Percentiles rank a stretch among this genome's conserved stretches.
phyloP scores from a whole-genome alignment of 2,888 invertebrate genomes.

The Asteroscopus sphinx region DNA sequence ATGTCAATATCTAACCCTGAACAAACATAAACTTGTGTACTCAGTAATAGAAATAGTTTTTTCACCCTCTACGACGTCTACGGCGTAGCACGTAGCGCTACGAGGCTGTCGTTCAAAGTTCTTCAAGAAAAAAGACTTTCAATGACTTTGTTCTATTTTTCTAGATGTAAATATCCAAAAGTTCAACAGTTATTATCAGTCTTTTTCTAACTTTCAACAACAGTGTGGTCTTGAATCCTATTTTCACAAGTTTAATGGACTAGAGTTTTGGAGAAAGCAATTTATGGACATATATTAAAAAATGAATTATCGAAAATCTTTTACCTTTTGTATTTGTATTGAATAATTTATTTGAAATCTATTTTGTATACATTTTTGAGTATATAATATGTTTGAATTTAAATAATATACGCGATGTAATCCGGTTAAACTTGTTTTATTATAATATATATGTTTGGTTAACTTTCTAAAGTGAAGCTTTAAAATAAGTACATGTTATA shows the following conservation, averaged over 20 bases:
- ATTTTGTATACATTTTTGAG: no score
- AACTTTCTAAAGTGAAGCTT: no score
- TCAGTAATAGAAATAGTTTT: constrained; percentile 46
- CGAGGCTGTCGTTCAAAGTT: constrained; percentile 27
- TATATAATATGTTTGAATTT: no score
- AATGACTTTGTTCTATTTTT: constrained; percentile 51
- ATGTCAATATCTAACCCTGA: constrained; percentile 35
- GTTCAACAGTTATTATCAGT: constrained; percentile 47
- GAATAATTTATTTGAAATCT: no score
- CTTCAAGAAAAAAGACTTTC: constrained; percentile 41
- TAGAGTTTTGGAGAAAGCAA: constrained; percentile 6
- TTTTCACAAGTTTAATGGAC: constrained; percentile 17
- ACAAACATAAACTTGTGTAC: constrained; percentile 45
- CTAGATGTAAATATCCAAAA: constrained; percentile 39
- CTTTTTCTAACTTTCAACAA: constrained; percentile 39
- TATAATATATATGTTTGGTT: no score
- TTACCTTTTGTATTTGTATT: neutral
- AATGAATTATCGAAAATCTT: neutral
- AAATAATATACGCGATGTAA: no score
- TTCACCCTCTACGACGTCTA: constrained; percentile 40
- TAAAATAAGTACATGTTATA: no score
- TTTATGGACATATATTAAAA: constrained; percentile 6
- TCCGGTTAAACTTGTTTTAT: no score
- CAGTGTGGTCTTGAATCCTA: constrained; percentile 27
- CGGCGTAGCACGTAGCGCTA: constrained; percentile 54